phyloP scores from a whole-genome alignment of 2,113 vertebrate species.

The Menidia beryllina region DNA sequence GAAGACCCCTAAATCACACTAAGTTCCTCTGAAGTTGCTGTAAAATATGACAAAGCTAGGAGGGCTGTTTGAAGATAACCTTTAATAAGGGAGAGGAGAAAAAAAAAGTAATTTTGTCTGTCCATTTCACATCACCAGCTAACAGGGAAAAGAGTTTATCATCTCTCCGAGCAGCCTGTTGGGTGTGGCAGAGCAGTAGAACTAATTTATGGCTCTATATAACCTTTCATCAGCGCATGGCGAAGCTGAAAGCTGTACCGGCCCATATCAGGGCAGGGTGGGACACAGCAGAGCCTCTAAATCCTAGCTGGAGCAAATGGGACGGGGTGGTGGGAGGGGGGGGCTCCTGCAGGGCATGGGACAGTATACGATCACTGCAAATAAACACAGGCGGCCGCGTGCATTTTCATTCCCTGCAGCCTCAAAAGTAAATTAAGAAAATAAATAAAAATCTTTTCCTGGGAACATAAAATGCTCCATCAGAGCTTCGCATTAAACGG shows the following conservation, averaged over 20 bases:
- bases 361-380: neutral
- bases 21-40: neutral
- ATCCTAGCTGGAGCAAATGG: conserved; percentile 30
- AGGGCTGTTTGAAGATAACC: neutral
- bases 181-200: conserved; percentile 56
- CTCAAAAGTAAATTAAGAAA: conserved; percentile 6
- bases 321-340: conserved; percentile 7
- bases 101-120: conserved; percentile 7
- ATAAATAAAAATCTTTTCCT: neutral
- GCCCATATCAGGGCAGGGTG: conserved; percentile 53
- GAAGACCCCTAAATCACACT: neutral
- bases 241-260: conserved; percentile 49
- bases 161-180: conserved; percentile 60
- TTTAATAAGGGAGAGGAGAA: neutral
- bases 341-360: neutral
- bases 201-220: conserved; percentile 81
- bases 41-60: conserved; percentile 7
- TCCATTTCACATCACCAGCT: conserved; percentile 34
- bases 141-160: conserved; percentile 47
- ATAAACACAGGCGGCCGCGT: conserved; percentile 12
- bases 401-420: neutral
- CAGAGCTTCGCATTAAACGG: conserved; percentile 32
- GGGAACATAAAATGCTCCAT: conserved; percentile 35
- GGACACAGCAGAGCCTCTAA: conserved; percentile 55
- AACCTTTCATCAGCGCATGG: conserved; percentile 69